Conservation (phyloP, 2,888 invertebrate genomes). For the Tetranychus piercei region DNA sequence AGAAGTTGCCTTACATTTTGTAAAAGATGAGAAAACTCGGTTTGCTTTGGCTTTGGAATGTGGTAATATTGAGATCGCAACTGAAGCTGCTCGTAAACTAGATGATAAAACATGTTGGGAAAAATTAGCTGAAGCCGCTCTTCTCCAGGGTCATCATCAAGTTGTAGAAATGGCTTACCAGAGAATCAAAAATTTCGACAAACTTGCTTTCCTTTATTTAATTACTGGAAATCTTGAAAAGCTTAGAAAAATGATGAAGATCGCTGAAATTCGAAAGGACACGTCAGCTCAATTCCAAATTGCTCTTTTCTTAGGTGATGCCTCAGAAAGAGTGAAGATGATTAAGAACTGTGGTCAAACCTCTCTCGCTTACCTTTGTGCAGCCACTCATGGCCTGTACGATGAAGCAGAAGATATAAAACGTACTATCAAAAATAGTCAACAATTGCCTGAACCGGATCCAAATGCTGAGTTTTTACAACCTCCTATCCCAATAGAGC, state of each 20-base stretch:
- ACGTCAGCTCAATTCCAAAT: constrained; percentile 91
- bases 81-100: constrained; percentile 82
- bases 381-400: constrained; percentile 67
- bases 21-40: constrained; percentile 91
- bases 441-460: constrained; percentile 40
- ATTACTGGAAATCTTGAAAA: constrained; percentile 97
- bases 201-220: constrained; percentile 86
- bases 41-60: constrained; percentile 90
- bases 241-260: constrained; percentile 94
- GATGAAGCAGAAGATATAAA: constrained; percentile 58
- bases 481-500: constrained; percentile 72
- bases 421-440: constrained; percentile 17
- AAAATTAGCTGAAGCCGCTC: constrained; percentile 73
- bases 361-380: constrained; percentile 72
- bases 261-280: constrained; percentile 94
- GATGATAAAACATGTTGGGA: constrained; percentile 94
- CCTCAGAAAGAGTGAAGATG: constrained; percentile 66
- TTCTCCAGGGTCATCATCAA: constrained; percentile 81
- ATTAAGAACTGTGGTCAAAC: constrained; percentile 35
- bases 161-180: constrained; percentile 99
- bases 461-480: constrained; percentile 55
- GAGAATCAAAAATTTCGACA: constrained; percentile 96
- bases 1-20: constrained; percentile 94
- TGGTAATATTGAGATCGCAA: constrained; percentile 85
- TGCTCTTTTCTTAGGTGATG: constrained; percentile 74